phyloP scores from a whole-genome alignment of 2,113 vertebrate species.

The Apteryx mantelli region DNA sequence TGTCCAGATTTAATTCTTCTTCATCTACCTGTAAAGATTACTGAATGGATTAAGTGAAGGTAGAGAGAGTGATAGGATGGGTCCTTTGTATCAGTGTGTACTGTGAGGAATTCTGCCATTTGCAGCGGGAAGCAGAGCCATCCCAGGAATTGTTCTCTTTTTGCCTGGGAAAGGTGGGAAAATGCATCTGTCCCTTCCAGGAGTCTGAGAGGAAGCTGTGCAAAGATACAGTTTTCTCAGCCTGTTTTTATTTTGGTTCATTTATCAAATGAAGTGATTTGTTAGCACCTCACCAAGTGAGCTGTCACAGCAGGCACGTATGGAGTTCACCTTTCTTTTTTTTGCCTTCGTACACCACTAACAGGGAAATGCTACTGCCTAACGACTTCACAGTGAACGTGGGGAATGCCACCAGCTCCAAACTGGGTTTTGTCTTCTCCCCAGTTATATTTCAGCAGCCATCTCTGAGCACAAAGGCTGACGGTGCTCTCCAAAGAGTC shows the following conservation, averaged over 20 bases:
- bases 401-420: no score
- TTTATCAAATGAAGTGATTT: no score
- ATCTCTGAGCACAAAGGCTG: fast-evolving
- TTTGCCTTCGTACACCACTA: no score
- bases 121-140: background rate
- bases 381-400: no score
- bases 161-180: background rate
- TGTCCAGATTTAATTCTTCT: background rate
- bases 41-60: background rate
- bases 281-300: no score
- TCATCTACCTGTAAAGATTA: background rate
- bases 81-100: background rate
- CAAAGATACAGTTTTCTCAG: no score
- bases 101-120: background rate
- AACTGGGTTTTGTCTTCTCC: background rate
- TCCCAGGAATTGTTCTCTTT: background rate
- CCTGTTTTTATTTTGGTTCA: no score
- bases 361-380: no score
- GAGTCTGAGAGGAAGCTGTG: no score
- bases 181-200: background rate
- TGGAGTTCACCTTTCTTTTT: no score
- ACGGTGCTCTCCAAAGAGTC: background rate
- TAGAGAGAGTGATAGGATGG: background rate
- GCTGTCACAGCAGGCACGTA: no score
- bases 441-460: background rate